phyloP scores from a whole-genome alignment of 2,113 vertebrate species.

The Lanius ludovicianus region DNA sequence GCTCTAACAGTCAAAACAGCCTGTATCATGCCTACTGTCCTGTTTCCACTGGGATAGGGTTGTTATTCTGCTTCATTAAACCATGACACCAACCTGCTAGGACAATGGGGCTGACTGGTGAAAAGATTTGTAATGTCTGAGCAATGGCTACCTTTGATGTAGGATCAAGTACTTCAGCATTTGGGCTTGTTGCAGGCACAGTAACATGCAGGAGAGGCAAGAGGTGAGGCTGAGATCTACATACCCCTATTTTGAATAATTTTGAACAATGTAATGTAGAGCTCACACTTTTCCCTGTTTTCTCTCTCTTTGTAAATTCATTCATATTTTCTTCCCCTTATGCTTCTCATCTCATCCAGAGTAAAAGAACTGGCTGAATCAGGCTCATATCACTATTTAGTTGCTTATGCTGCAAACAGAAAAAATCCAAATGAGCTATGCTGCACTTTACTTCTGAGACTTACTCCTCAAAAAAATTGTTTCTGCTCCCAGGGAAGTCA shows the following conservation, averaged over 20 bases:
- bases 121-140: background rate
- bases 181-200: background rate
- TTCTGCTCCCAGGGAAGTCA: constrained; percentile 30
- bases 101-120: background rate
- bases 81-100: fast-evolving
- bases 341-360: background rate
- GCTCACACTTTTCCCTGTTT: background rate
- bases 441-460: background rate
- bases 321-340: background rate
- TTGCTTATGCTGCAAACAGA: background rate
- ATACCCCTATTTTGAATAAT: background rate
- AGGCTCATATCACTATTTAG: background rate
- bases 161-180: background rate
- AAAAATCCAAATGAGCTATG: background rate
- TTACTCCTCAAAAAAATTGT: background rate
- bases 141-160: fast-evolving
- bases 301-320: background rate
- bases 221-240: background rate
- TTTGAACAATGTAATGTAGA: background rate
- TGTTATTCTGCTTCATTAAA: background rate
- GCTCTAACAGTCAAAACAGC: background rate
- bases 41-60: background rate
- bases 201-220: background rate
- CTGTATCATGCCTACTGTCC: background rate
- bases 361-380: background rate